These are phyloP conservation scores for Pemphigus obesinymphae DNA, from an alignment of 1,140 invertebrate genomes.

Conservation along the genomic window DNA sequence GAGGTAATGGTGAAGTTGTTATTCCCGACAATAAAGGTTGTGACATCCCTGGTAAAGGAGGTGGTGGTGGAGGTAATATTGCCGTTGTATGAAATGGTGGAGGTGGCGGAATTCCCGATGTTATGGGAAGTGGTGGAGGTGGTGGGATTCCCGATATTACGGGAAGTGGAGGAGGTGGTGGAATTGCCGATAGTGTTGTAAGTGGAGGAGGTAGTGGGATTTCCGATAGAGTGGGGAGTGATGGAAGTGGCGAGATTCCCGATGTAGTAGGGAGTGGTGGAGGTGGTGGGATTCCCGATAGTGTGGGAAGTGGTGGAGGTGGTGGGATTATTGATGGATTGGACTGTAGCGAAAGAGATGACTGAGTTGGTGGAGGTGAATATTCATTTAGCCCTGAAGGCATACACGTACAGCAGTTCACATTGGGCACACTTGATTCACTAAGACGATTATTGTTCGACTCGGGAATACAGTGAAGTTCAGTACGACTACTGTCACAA, in stretches of 20 bases:
- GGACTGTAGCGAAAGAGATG: too few species aligned
- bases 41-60: slow-evolving; percentile 25
- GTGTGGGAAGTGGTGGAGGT: slow-evolving; percentile 45
- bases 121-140: slow-evolving; percentile 36
- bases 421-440: not conserved
- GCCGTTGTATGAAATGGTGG: slow-evolving; percentile 39
- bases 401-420: too few species aligned
- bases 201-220: slow-evolving; percentile 28
- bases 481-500: not conserved
- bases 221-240: not conserved
- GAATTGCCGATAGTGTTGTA: slow-evolving; percentile 38
- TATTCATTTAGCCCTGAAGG: too few species aligned
- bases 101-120: not conserved
- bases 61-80: not conserved
- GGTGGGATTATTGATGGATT: slow-evolving; percentile 42
- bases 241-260: not conserved
- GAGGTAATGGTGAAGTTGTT: slow-evolving; percentile 43
- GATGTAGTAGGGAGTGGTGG: too few species aligned
- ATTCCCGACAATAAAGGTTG: not conserved
- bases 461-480: not conserved
- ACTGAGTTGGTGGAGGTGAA: too few species aligned
- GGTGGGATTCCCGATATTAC: not conserved
- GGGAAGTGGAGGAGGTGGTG: not conserved
- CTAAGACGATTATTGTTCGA: not conserved
- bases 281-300: not conserved